Percentiles rank a stretch among this genome's conserved stretches.
phyloP scores from a whole-genome alignment of 2,888 invertebrate species.

The Phalangium opilio region DNA sequence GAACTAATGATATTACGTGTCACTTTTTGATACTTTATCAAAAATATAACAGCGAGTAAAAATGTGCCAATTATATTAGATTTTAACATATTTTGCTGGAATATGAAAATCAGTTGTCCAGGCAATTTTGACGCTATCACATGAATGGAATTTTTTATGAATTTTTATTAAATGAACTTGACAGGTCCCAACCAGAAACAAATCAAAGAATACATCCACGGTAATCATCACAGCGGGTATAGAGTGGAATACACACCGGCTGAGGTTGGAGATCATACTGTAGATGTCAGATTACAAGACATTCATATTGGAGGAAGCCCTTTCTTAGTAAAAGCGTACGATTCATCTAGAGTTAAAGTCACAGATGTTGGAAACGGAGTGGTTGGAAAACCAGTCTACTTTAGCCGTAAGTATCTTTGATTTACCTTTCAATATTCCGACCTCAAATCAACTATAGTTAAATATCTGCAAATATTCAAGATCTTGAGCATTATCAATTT shows the following conservation, averaged over 20 bases:
- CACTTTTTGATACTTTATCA: no score
- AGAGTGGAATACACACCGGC: constrained; percentile 54
- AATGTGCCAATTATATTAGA: no score
- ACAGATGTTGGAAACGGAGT: constrained; percentile 80
- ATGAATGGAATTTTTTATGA: no score
- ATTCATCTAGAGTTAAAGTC: constrained; percentile 83
- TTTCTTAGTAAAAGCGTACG: constrained; percentile 87
- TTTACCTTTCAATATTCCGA: no score
- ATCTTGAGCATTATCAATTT: neutral
- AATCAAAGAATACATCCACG: constrained; percentile 17
- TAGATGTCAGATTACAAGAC: constrained; percentile 46
- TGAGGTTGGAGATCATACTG: constrained; percentile 85
- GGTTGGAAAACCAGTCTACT: constrained; percentile 82
- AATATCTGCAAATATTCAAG: neutral
- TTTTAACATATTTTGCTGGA: no score
- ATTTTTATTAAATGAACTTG: neutral
- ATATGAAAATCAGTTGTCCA: no score
- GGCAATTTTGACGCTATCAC: no score
- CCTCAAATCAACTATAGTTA: no score
- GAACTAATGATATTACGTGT: no score
- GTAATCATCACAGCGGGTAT: constrained; percentile 26
- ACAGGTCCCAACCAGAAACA: constrained; percentile 26
- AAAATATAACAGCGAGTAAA: no score
- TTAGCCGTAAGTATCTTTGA: constrained; percentile 54
- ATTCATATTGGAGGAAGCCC: constrained; percentile 54